A percentile compares a stretch with the other conserved stretches of the same genome.
These are phyloP conservation scores for Thereva unica DNA, from an alignment of 2,888 invertebrate species.

Conservation along the genomic window DNA sequence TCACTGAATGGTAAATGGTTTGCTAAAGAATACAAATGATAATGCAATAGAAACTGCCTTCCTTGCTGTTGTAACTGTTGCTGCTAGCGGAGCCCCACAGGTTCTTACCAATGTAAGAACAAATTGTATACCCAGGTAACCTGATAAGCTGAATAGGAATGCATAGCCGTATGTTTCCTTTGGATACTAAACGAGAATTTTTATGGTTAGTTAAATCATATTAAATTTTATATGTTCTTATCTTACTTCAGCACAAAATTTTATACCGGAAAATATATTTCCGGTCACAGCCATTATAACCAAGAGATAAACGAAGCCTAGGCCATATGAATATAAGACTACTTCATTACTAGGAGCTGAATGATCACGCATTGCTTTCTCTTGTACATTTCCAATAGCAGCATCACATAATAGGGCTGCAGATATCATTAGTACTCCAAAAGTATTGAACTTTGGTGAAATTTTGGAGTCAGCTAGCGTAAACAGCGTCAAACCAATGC, in stretches of 20 bases:
- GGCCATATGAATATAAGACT: conserved; percentile 87
- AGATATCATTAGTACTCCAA: conserved; percentile 76
- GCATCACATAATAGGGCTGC: conserved; percentile 92
- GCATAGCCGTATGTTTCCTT: conserved; percentile 81
- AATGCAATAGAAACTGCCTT: conserved; percentile 91
- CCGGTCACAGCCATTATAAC: conserved; percentile 73
- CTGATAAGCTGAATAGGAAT: conserved; percentile 82
- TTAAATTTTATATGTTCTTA: neutral
- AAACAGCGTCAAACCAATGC: conserved; percentile 86
- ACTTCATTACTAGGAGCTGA: conserved; percentile 88
- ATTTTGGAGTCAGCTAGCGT: conserved; percentile 80
- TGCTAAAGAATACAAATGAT: conserved; percentile 91
- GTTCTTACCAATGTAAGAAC: conserved; percentile 87
- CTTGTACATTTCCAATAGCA: conserved; percentile 94
- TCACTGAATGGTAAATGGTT: conserved; percentile 92
- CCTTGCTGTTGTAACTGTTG: conserved; percentile 87
- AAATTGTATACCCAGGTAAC: conserved; percentile 91
- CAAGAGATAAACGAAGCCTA: conserved; percentile 83
- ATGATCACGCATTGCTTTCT: conserved; percentile 87
- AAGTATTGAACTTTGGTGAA: conserved; percentile 72
- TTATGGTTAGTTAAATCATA: conserved; percentile 42
- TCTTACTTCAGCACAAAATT: conserved; percentile 76
- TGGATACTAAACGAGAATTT: conserved; percentile 64
- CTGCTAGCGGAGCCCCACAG: conserved; percentile 89
- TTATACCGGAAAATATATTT: conserved; percentile 72